Conservation (phyloP, 2,797 vertebrate genomes). For the Sebastes itinus region DNA sequence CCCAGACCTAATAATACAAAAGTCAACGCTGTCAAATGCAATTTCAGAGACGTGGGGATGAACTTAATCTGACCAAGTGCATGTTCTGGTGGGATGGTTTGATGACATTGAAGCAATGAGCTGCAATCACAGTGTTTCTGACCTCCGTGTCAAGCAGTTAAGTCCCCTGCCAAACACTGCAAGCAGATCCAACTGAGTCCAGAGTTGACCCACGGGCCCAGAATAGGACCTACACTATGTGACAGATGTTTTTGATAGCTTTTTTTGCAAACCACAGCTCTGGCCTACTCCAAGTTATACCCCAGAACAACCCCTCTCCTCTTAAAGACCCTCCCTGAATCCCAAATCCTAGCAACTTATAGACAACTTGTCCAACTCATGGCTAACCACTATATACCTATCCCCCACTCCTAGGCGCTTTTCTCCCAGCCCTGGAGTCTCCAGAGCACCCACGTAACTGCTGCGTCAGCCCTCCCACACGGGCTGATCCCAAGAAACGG, state of each 20-base stretch:
- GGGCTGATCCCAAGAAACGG: conserved; percentile 47
- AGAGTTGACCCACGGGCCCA: conserved; percentile 40
- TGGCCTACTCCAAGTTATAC: background rate
- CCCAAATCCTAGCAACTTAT: background rate
- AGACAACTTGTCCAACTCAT: conserved; percentile 9
- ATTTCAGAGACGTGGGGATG: conserved; percentile 54
- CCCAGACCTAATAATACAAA: conserved; percentile 47
- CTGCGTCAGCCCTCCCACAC: conserved; percentile 61
- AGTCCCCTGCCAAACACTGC: conserved; percentile 33
- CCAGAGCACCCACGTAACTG: conserved; percentile 25
- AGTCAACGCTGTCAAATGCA: conserved; percentile 54
- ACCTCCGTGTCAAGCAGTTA: conserved; percentile 26
- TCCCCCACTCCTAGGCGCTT: background rate
- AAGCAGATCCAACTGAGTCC: conserved; percentile 52
- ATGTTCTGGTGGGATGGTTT: conserved; percentile 29
- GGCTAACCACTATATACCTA: background rate
- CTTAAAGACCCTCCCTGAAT: conserved; percentile 4
- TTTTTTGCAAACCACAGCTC: conserved; percentile 24
- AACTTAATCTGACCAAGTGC: conserved; percentile 56
- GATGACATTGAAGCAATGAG: conserved; percentile 42
- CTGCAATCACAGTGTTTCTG: conserved; percentile 54
- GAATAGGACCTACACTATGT: conserved; percentile 25
- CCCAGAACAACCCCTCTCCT: conserved; percentile 13
- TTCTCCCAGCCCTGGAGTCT: background rate
- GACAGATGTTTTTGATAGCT: conserved; percentile 53